Base-by-base conservation (phyloP, 2,113 vertebrate species). In the Datnioides undecimradiatus region DNA sequence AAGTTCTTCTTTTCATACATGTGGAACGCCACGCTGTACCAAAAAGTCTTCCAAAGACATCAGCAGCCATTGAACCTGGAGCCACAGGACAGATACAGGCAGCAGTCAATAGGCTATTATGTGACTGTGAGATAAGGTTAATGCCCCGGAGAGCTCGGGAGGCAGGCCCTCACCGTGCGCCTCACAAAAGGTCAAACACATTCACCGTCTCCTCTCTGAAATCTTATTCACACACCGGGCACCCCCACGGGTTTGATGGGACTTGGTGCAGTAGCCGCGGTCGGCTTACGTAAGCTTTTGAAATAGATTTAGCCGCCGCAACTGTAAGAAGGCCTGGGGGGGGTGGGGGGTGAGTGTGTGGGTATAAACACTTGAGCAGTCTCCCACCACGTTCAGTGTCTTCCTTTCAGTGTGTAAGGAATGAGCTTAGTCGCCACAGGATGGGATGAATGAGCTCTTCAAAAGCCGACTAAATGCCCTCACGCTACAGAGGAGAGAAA, bases 61-160 rank as follows among this genome's bases (percentile, higher is more conserved):
- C 75, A 80, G 58, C 69, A 64, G 66, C 10, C 49, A 55, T 1
- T 79, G 55, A 78, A 72, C 51, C 54, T 51, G 74, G 36, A 76
- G 80, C 76, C 70, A 23, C 52, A 45, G 82, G 55, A 74, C 4
- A 45, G 65, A 74, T 74, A 41, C 8, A n/a, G 31, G 49, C 82
- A 58, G 71, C 76, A 74, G 74, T 87, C 85, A 80, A 88, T 71
- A 73, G 84, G 68, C 82, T 82, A 82, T 91, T 87, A 90, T 90
- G 75, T 27, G 54, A 57, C 68, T 85, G 45, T 65, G 65, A 85
- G 86, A 90, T 89, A 88, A 88, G 87, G 87, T 90, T 88, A 88
- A 90, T 71, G 73, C 80, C 80, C 75, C 25, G 9, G 45, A 79
- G 85, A 71, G 73, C 66, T 82, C 46, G 21, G 73, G 67, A 81